Conservation (phyloP, 2,113 vertebrate species). For the Callorhinus ursinus region DNA sequence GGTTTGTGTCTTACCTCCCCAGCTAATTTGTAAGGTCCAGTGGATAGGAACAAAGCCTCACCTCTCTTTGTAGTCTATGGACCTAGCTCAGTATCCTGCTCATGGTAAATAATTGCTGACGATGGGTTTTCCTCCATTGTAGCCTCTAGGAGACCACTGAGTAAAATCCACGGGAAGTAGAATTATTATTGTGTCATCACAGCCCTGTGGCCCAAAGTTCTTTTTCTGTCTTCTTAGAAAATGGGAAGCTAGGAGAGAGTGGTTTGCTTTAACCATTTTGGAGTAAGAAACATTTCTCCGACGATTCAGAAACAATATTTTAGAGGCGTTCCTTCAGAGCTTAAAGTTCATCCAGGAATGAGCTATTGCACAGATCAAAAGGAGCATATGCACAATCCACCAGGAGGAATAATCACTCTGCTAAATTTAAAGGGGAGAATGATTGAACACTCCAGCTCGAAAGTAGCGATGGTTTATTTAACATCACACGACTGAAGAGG, state of each 20-base stretch:
- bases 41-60: not conserved
- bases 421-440: slow-evolving; percentile 28
- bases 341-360: slow-evolving; percentile 67
- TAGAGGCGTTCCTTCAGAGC: not conserved
- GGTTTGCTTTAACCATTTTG: not conserved
- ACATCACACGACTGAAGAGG: not conserved
- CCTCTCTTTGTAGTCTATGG: not conserved
- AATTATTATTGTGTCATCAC: not conserved
- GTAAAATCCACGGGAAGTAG: not conserved
- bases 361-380: slow-evolving; percentile 66
- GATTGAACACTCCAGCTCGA: not conserved
- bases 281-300: slow-evolving; percentile 24
- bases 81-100: not conserved
- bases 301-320: slow-evolving; percentile 44
- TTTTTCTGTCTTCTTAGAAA: not conserved
- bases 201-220: not conserved
- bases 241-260: not conserved
- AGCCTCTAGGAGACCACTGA: not conserved
- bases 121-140: not conserved
- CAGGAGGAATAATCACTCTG: slow-evolving; percentile 31
- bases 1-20: not conserved
- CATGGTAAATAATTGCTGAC: not conserved
- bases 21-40: not conserved
- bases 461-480: not conserved
- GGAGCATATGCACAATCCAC: slow-evolving; percentile 35